Evolutionary conservation across 2,888 invertebrate genomes (phyloP).

Genomic region (Protodeltote pygarga): DNA sequence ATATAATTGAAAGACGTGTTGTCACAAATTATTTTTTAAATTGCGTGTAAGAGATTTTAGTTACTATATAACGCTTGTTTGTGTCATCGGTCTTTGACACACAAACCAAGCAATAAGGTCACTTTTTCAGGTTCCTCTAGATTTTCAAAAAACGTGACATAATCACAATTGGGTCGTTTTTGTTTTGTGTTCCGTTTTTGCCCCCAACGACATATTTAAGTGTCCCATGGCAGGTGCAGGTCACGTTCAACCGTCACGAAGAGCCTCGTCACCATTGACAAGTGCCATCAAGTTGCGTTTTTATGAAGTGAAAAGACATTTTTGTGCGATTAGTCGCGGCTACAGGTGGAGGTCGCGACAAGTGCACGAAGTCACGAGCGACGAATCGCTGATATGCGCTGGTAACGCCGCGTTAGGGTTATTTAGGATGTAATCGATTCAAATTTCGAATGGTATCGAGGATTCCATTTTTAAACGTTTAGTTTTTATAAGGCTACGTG

Average conservation of each 20-base stretch:
- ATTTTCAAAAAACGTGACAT: slow-evolving; percentile 53
- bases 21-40: background rate
- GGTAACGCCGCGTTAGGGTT: slow-evolving; percentile 34
- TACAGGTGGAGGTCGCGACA: slow-evolving; percentile 76
- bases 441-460: slow-evolving; percentile 32
- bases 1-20: background rate
- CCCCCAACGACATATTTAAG: slow-evolving; percentile 56
- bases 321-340: slow-evolving; percentile 70
- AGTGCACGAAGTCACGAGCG: slow-evolving; percentile 63
- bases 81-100: background rate
- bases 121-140: slow-evolving; percentile 24
- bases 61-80: too few relatives aligned
- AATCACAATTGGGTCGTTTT: slow-evolving; percentile 44
- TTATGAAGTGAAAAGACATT: slow-evolving; percentile 60
- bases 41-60: too few relatives aligned
- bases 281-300: slow-evolving; percentile 56
- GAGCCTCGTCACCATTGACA: slow-evolving; percentile 55
- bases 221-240: slow-evolving; percentile 62
- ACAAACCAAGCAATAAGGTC: slow-evolving; percentile 29
- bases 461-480: slow-evolving; percentile 19
- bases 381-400: slow-evolving; percentile 40
- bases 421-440: slow-evolving; percentile 35
- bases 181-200: slow-evolving; percentile 49
- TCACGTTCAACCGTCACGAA: slow-evolving; percentile 60
- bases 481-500: slow-evolving; percentile 15